Evolutionary conservation across 2,888 invertebrate species (phyloP).

Genomic region (Pollenia amentaria): DNA sequence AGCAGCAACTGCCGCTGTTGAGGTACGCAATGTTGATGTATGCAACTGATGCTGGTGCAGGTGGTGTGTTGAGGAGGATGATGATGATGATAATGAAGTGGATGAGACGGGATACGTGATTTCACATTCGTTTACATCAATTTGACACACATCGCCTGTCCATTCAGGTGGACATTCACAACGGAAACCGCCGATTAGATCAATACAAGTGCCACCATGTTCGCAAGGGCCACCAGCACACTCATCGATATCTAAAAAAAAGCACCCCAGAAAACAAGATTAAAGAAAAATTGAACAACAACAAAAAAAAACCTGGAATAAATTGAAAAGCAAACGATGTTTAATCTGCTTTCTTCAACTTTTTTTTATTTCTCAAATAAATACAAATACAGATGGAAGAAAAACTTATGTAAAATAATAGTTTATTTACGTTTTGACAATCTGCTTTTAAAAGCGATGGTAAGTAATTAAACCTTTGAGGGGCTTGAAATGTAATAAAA

Average conservation of each 20-base stretch:
- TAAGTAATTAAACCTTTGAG: conserved; percentile 20
- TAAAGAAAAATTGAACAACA: conserved; percentile 32
- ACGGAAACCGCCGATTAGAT: conserved; percentile 92
- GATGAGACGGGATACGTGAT: conserved; percentile 78
- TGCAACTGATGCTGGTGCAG: conserved; percentile 48
- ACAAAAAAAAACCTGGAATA: conserved; percentile 28
- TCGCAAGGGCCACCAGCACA: conserved; percentile 95
- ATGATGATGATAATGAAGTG: conserved; percentile 12
- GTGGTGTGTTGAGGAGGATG: conserved; percentile 38
- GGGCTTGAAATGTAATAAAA: too few species aligned
- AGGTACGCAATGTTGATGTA: conserved; percentile 73
- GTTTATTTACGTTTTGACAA: conserved; percentile 41
- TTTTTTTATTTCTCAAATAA: conserved; percentile 11
- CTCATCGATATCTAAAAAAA: conserved; percentile 91
- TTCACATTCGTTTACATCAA: conserved; percentile 85
- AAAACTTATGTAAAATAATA: conserved; percentile 60
- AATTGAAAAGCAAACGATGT: conserved; percentile 37
- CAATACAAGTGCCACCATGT: conserved; percentile 95
- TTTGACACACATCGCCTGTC: conserved; percentile 93
- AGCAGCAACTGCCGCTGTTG: conserved; percentile 74
- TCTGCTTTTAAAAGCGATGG: conserved; percentile 10
- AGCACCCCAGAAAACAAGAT: conserved; percentile 74
- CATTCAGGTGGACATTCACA: conserved; percentile 96
- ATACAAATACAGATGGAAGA: conserved; percentile 14
- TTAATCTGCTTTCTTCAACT: background rate